Conservation (phyloP, 2,113 vertebrate genomes). For the Campylorhamphus procurvoides region DNA sequence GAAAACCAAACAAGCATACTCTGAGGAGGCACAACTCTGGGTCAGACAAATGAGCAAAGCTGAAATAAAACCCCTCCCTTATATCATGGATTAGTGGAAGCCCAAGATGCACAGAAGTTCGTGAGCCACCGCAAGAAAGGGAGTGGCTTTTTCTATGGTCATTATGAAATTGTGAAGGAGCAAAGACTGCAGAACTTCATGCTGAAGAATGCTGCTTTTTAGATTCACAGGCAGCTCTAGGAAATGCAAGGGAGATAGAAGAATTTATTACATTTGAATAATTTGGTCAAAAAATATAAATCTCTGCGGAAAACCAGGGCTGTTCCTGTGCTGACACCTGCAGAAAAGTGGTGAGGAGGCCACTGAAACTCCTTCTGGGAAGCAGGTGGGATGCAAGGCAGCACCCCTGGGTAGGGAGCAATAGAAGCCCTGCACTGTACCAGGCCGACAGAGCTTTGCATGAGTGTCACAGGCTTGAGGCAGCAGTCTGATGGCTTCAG, state of each 20-base stretch:
- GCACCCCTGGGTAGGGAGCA: rapidly evolving
- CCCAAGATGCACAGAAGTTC: neutral
- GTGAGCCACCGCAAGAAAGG: neutral
- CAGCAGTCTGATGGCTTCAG: neutral
- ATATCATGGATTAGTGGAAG: neutral
- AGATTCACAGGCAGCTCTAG: neutral
- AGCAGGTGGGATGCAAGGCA: neutral
- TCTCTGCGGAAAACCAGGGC: neutral
- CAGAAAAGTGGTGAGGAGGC: neutral
- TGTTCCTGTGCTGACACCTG: neutral
- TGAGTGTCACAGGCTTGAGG: neutral
- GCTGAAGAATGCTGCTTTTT: neutral
- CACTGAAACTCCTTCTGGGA: neutral
- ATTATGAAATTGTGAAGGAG: neutral
- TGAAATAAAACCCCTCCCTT: neutral
- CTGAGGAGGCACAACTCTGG: too few species aligned
- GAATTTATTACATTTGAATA: neutral
- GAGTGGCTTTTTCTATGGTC: neutral
- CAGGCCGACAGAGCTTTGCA: neutral
- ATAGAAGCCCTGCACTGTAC: neutral
- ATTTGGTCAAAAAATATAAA: neutral
- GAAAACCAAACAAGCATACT: neutral
- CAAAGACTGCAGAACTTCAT: neutral
- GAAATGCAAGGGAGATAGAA: neutral
- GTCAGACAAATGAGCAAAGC: neutral